Percentiles rank a stretch among this genome's conserved stretches.
Conservation (phyloP, 2,797 vertebrate genomes). For the Gephyroberyx darwinii region DNA sequence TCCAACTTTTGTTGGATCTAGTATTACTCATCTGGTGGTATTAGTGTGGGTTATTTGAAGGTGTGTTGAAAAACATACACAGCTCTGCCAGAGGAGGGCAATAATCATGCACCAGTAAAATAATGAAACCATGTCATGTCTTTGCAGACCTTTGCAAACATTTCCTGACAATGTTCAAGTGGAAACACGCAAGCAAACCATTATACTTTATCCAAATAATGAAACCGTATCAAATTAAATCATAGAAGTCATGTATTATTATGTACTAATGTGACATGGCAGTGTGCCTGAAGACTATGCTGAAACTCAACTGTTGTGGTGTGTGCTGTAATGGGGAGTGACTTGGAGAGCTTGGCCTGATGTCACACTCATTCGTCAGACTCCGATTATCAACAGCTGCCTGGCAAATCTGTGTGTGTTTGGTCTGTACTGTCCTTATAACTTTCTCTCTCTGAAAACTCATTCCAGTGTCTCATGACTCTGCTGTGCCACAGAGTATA, state of each 20-base stretch:
- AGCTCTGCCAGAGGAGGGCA: not conserved
- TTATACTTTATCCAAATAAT: too few species aligned
- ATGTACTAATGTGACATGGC: not conserved
- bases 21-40: not conserved
- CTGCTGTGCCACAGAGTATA: not conserved
- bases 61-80: too few species aligned
- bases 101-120: not conserved
- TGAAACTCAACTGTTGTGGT: not conserved
- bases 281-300: not conserved
- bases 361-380: constrained; percentile 30
- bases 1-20: not conserved
- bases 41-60: too few species aligned
- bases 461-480: constrained; percentile 13
- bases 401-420: constrained; percentile 6
- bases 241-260: not conserved
- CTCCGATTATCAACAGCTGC: constrained; percentile 43
- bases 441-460: not conserved
- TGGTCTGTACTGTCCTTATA: not conserved
- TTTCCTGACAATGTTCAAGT: not conserved
- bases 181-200: too few species aligned
- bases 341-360: constrained; percentile 2
- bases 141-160: not conserved
- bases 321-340: not conserved
- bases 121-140: not conserved
- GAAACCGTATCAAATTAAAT: not conserved